Conservation (phyloP, 2,113 vertebrate genomes). For the Antechinus flavipes region DNA sequence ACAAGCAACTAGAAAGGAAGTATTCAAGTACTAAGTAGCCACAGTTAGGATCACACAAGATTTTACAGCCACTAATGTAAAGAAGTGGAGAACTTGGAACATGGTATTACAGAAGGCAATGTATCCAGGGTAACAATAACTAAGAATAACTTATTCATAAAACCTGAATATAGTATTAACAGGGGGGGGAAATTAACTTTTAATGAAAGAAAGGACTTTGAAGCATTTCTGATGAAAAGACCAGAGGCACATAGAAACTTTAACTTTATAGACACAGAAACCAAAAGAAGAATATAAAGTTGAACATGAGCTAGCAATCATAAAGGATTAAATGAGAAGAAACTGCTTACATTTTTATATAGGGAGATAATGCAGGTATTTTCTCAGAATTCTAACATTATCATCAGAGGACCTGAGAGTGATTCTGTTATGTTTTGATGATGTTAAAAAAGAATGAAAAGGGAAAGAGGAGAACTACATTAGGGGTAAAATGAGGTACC, state of each 20-base stretch:
- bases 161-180: not conserved
- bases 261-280: not conserved
- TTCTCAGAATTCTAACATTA: not conserved
- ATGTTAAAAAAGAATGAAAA: not conserved
- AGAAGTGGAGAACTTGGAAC: not conserved
- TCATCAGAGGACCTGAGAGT: not conserved
- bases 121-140: not conserved
- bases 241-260: not conserved
- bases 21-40: not conserved
- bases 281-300: not conserved
- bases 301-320: not conserved
- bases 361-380: not conserved
- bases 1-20: not conserved
- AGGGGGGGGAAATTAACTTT: not conserved
- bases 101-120: not conserved
- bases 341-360: not conserved
- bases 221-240: not conserved
- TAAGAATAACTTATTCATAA: not conserved
- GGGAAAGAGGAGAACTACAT: not conserved
- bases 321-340: not conserved
- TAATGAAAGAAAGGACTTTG: not conserved
- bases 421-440: not conserved
- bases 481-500: not conserved
- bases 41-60: not conserved
- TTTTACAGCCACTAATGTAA: not conserved